phyloP scores from a whole-genome alignment of 2,113 vertebrate species.

The Burhinus bistriatus region DNA sequence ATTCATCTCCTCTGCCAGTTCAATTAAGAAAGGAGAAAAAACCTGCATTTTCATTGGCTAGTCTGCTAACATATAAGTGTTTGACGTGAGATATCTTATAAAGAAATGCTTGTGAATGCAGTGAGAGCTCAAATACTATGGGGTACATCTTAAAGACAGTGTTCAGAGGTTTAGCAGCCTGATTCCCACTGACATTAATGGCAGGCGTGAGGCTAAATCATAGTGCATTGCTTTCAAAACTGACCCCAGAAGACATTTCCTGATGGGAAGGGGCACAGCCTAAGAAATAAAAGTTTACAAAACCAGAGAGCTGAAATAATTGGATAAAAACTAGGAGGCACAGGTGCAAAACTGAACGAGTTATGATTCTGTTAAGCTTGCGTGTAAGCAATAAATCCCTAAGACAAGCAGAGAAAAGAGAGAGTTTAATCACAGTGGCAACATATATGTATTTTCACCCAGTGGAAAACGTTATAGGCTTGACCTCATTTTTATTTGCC shows the following conservation, averaged over 20 bases:
- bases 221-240: slow-evolving; percentile 27
- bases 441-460: slow-evolving; percentile 12
- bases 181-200: slow-evolving; percentile 25
- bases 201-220: slow-evolving; percentile 38
- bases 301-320: slow-evolving; percentile 37
- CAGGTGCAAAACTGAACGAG: slow-evolving; percentile 15
- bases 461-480: background rate
- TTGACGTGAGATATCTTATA: background rate
- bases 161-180: slow-evolving; percentile 12
- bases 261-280: slow-evolving; percentile 28
- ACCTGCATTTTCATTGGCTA: background rate
- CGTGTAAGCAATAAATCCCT: background rate
- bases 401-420: background rate
- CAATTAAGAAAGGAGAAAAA: slow-evolving; percentile 44
- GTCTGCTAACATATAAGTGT: background rate
- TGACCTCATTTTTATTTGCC: slow-evolving; percentile 41
- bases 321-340: slow-evolving; percentile 43
- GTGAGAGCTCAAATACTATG: background rate
- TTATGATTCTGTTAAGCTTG: slow-evolving; percentile 14
- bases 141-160: background rate
- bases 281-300: slow-evolving; percentile 48
- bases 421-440: slow-evolving; percentile 1
- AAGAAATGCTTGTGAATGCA: slow-evolving; percentile 4
- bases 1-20: slow-evolving; percentile 22
- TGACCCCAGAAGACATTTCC: slow-evolving; percentile 29